Evolutionary conservation across 2,797 vertebrate genomes (phyloP).

Genomic region (Decapterus maruadsi): DNA sequence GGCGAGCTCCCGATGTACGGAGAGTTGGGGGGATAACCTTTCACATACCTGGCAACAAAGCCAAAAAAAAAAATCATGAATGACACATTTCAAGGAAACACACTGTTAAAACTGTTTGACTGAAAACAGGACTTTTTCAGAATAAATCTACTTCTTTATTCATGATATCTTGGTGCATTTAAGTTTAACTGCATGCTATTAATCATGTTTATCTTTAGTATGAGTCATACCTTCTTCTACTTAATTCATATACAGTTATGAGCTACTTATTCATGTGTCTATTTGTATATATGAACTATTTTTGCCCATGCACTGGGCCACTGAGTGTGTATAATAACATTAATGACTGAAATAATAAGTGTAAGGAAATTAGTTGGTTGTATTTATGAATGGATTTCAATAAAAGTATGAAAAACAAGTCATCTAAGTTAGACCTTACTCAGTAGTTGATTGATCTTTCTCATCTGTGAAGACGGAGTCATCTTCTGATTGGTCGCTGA

Average conservation of each 20-base stretch:
- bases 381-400: no score
- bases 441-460: conserved; percentile 74
- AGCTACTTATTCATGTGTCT: no score
- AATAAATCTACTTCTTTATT: background rate
- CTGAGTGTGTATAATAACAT: no score
- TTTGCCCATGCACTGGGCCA: no score
- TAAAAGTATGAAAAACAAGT: no score
- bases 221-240: no score
- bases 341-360: no score
- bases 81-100: conserved; percentile 43
- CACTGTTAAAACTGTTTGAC: background rate
- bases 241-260: no score
- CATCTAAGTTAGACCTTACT: conserved; percentile 32
- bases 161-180: background rate
- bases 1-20: conserved; percentile 97
- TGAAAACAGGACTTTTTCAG: no score
- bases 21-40: conserved; percentile 94
- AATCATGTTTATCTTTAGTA: no score
- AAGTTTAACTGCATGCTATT: background rate
- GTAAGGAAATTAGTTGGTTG: no score
- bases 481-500: conserved; percentile 92
- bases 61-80: conserved; percentile 34
- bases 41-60: conserved; percentile 88
- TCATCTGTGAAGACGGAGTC: conserved; percentile 88
- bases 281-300: no score